Conservation (phyloP, 1,140 invertebrate species). For the Drosophila novamexicana region DNA sequence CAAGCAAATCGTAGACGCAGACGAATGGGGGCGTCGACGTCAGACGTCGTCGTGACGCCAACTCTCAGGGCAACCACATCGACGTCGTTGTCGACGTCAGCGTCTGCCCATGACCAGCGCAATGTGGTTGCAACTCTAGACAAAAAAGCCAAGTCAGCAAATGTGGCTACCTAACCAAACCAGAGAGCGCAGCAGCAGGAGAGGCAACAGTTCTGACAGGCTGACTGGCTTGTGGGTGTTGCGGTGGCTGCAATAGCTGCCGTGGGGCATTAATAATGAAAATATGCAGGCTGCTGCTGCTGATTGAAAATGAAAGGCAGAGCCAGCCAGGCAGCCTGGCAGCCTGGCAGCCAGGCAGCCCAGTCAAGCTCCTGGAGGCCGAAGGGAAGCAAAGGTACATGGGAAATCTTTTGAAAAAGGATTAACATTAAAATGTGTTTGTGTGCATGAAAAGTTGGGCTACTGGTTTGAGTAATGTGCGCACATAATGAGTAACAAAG, state of each 20-base stretch:
- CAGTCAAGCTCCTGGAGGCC: conserved; percentile 17
- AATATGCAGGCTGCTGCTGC: conserved; percentile 74
- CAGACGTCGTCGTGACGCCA: conserved; percentile 27
- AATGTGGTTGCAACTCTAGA: conserved; percentile 81
- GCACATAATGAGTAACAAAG: conserved; percentile 79
- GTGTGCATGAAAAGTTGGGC: conserved; percentile 64
- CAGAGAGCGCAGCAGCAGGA: conserved; percentile 13
- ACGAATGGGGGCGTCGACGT: conserved; percentile 17
- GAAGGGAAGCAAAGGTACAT: conserved; percentile 34
- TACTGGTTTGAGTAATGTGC: conserved; percentile 74
- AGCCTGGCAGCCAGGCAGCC: neutral
- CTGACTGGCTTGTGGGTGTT: conserved; percentile 42
- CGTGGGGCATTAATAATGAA: conserved; percentile 78
- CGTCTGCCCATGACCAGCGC: conserved; percentile 76
- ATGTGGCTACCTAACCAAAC: conserved; percentile 53
- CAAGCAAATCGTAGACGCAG: conserved; percentile 13
- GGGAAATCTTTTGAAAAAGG: conserved; percentile 76
- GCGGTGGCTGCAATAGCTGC: conserved; percentile 63
- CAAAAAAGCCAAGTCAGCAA: conserved; percentile 79
- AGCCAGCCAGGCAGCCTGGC: conserved; percentile 9
- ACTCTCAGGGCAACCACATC: conserved; percentile 37
- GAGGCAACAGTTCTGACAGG: conserved; percentile 22
- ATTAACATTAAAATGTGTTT: conserved; percentile 74
- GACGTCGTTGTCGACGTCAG: conserved; percentile 55
- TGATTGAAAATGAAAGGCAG: conserved; percentile 76